Evolutionary conservation across 2,113 vertebrate genomes (phyloP), one percentile per base, ranked within the genome.

Genomic region (Axis porcinus): DNA sequence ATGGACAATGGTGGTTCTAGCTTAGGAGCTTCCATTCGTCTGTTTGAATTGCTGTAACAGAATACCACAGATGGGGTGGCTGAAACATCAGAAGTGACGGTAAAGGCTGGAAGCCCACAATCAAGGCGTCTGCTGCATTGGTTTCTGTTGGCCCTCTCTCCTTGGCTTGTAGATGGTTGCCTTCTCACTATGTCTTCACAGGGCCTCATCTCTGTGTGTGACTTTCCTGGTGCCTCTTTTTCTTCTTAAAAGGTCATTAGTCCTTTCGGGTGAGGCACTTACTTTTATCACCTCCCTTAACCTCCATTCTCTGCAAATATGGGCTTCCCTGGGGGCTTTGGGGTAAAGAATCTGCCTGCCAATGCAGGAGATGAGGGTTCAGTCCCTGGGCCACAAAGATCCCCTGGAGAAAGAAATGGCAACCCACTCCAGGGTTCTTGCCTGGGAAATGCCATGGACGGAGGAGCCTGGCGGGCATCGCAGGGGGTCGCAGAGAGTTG

Each of bases 21-120:
- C 23, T 11, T 27, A 8, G 54, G 54, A 36, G 27, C 11, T 7
- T 62, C 2, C 6, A 1, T 62, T 5, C 0, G 0, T 13, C 10
- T 33, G 7, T 33, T 28, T 12, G 5, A 15, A 25, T 25, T 33
- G 30, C 79, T 25, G 3, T 1, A 25, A n/a, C 14, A 64, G 47
- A n/a, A 50, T 25, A 47, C 3, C 30, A 7, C 14, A n/a, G 25
- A 1, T 0, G 5, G 50, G 7, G 13, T 1, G 5, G 16, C 19
- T 50, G 67, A 54, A 25, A 19, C 33, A 8, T 28, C 12, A 21
- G 23, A 86, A 36, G 9, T 1, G 17, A n/a, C 54, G 3, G 15
- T 4, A 52, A 43, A 70, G 19, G 25, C 19, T 55, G 6, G 19
- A 47, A 36, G 4, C 45, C 60, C 0, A 3, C 43, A 9, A 57